phyloP scores from a whole-genome alignment of 2,888 invertebrate genomes.

The Chrysopilus asiliformis region DNA sequence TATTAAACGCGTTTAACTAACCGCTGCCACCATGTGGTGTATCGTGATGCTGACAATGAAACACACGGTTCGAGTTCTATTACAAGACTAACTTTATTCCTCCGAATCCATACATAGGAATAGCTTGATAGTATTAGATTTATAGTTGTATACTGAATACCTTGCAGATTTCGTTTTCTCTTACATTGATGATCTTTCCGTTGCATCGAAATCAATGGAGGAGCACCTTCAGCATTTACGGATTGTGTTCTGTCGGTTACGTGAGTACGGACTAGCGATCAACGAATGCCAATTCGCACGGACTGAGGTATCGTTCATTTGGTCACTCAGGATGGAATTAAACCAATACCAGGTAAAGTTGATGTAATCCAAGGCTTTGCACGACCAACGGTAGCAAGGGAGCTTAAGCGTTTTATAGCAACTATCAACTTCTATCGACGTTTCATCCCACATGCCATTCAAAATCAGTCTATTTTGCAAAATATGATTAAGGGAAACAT shows the following conservation, averaged over 20 bases:
- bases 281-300: conserved; percentile 14
- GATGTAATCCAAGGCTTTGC: conserved; percentile 1
- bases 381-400: conserved; percentile 1
- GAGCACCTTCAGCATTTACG: conserved; percentile 12
- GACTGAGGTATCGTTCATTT: conserved; percentile 1
- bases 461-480: too few relatives aligned
- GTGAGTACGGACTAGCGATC: conserved; percentile 15
- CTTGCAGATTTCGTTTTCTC: conserved; percentile 15
- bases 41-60: too few relatives aligned
- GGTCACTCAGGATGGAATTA: conserved; percentile 1
- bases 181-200: conserved; percentile 20
- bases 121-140: too few relatives aligned
- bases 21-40: too few relatives aligned
- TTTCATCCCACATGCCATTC: too few relatives aligned
- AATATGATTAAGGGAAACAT: neutral
- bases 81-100: too few relatives aligned
- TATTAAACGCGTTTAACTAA: too few relatives aligned
- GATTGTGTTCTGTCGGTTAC: conserved; percentile 13
- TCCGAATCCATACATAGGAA: too few relatives aligned
- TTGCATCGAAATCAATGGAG: conserved; percentile 12
- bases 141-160: too few relatives aligned
- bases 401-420: conserved; percentile 3
- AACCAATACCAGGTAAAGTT: neutral
- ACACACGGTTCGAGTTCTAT: too few relatives aligned
- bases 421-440: conserved; percentile 6